Evolutionary conservation across 2,888 invertebrate species (phyloP), one percentile per base, ranked within the genome.

Genomic region (Imbricaverruca yamaguchii): DNA sequence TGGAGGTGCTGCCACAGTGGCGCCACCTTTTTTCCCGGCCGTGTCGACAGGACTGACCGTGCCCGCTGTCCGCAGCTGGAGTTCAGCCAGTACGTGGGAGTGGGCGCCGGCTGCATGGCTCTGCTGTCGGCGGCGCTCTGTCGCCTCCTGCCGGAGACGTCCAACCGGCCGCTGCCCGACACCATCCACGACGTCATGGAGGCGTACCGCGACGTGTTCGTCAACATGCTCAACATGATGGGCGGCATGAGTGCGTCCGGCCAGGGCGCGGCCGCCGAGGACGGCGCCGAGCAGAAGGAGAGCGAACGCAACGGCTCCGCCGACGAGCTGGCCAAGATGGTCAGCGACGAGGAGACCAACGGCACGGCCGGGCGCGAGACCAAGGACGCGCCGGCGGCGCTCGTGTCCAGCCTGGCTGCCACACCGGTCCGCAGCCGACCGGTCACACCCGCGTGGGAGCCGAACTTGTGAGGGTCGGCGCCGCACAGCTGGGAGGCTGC

Each of bases 71-170:
- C 59, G 4, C 74, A 74, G 74, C 74, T 74, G 53, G 53, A 15
- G 15, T 74, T 18, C 74, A 23, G 23, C 53, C 10, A 21, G 74
- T 74, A 74, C 74, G 74, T 74, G 53, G 74, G 74, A 18, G 74
- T 74, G 74, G 53, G 21, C 15, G 53, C 21, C 8, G 74, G 74
- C 18, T 53, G 74, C 21, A 13, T 83, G 13, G 84, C 85, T 11
- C 83, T 85, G 67, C 61, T 84, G 53, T 85, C 85, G 13, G 85
- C 85, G 12, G 65, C 85, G 13, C 80, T 85, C 56, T 84, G 85
- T 80, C 81, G 85, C 12, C 81, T 84, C 6, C 83, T 86, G 63
- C 86, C 86, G 21, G 86, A 86, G 82, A 85, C 86, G 12, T 81
- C 84, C 6, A 84, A 85, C 57, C 83, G 84, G 80, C 84, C 84